Percentiles rank a stretch among this genome's conserved stretches.
phyloP scores from a whole-genome alignment of 2,113 vertebrate genomes.

The Protomyctophum bolini region DNA sequence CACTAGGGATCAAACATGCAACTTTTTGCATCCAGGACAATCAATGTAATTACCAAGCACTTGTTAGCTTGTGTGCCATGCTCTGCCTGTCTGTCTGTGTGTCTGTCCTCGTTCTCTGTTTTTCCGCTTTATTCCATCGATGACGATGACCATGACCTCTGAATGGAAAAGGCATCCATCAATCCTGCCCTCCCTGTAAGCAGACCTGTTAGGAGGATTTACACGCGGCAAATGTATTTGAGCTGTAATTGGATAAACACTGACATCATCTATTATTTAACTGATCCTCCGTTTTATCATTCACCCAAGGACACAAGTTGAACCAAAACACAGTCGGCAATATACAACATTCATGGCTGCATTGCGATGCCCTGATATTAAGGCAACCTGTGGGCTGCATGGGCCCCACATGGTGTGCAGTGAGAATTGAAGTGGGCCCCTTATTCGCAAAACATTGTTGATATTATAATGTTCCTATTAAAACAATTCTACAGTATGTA shows the following conservation, averaged over 20 bases:
- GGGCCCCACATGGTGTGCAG: too few relatives aligned
- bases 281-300: conserved; percentile 31
- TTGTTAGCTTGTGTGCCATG: too few relatives aligned
- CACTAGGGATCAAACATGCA: too few relatives aligned
- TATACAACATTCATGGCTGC: conserved; percentile 40
- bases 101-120: not conserved
- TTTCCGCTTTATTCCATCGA: not conserved
- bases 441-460: too few relatives aligned
- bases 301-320: conserved; percentile 23
- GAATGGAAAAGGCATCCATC: not conserved
- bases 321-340: conserved; percentile 15
- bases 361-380: too few relatives aligned
- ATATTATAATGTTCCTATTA: too few relatives aligned
- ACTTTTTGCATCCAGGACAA: too few relatives aligned
- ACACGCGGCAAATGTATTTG: not conserved
- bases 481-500: too few relatives aligned
- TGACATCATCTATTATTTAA: conserved; percentile 52
- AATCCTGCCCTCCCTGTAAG: not conserved
- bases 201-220: not conserved
- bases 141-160: not conserved
- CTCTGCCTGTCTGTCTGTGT: not conserved
- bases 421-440: too few relatives aligned
- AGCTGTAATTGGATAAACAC: conserved; percentile 27
- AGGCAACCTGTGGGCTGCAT: too few relatives aligned
- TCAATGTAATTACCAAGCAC: too few relatives aligned